Evolutionary conservation across 2,797 vertebrate species (phyloP).

Genomic region (Sebastes trivittatus): DNA sequence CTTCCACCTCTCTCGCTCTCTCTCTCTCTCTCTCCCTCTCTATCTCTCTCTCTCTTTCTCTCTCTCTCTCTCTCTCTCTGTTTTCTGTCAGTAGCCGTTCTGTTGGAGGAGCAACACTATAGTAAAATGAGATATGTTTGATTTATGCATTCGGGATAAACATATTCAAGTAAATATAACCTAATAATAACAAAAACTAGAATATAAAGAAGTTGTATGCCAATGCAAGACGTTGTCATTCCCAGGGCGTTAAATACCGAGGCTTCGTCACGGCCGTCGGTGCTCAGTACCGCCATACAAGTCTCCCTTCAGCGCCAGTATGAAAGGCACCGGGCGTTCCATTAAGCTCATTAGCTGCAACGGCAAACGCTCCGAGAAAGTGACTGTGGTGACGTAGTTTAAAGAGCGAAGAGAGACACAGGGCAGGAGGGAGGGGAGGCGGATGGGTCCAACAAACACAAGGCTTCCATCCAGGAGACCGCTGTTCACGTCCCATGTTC

Average conservation of each 20-base stretch:
- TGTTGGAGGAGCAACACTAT: not conserved
- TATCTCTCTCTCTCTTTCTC: not conserved
- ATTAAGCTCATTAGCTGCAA: too few relatives aligned
- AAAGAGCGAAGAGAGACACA: too few relatives aligned
- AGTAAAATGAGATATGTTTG: not conserved
- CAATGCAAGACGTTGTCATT: not conserved
- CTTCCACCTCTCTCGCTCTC: not conserved
- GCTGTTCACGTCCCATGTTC: too few relatives aligned
- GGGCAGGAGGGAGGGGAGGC: too few relatives aligned
- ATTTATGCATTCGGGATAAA: not conserved
- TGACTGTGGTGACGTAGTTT: too few relatives aligned
- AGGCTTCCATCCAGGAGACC: too few relatives aligned
- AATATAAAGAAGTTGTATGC: not conserved
- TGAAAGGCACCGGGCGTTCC: too few relatives aligned
- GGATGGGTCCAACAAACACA: too few relatives aligned
- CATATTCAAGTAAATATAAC: not conserved
- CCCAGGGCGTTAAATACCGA: too few relatives aligned
- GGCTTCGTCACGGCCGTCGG: too few relatives aligned
- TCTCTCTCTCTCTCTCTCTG: not conserved
- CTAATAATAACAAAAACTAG: not conserved
- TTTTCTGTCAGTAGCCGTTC: not conserved
- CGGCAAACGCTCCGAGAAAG: accelerated
- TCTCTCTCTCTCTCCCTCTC: not conserved
- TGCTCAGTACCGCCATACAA: too few relatives aligned
- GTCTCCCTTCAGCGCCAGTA: too few relatives aligned